Evolutionary conservation across 2,797 vertebrate species (phyloP).

Genomic region (Falco peregrinus): DNA sequence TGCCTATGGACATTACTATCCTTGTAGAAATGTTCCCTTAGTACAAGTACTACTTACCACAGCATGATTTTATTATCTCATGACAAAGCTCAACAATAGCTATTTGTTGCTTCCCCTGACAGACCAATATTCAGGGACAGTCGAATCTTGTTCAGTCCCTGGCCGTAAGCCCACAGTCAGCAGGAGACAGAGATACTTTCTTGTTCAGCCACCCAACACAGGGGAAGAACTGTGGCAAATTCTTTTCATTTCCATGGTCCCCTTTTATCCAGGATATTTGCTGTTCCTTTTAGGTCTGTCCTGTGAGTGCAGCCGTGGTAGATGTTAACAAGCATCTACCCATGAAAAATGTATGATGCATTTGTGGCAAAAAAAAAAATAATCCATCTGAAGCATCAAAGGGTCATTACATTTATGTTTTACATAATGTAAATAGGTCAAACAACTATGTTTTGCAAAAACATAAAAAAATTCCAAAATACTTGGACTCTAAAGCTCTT

Average conservation of each 20-base stretch:
- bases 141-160: not conserved
- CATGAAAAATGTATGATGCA: not conserved
- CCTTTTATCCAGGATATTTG: not conserved
- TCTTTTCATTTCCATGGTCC: not conserved
- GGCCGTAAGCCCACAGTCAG: not conserved
- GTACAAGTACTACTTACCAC: not conserved
- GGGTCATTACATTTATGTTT: not conserved
- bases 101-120: slow-evolving; percentile 6
- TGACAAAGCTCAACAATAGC: not conserved
- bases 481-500: not conserved
- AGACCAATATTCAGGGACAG: not conserved
- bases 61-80: not conserved
- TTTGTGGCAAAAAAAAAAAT: not conserved
- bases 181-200: not conserved
- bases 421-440: not conserved
- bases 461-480: not conserved
- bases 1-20: not conserved
- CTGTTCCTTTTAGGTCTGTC: not conserved
- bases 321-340: not conserved
- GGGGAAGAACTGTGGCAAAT: not conserved
- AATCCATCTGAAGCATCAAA: not conserved
- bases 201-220: not conserved
- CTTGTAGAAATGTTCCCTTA: not conserved
- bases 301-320: not conserved
- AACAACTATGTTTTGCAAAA: not conserved